phyloP scores from a whole-genome alignment of 2,113 vertebrate species.

The Aspiorhynchus laticeps region DNA sequence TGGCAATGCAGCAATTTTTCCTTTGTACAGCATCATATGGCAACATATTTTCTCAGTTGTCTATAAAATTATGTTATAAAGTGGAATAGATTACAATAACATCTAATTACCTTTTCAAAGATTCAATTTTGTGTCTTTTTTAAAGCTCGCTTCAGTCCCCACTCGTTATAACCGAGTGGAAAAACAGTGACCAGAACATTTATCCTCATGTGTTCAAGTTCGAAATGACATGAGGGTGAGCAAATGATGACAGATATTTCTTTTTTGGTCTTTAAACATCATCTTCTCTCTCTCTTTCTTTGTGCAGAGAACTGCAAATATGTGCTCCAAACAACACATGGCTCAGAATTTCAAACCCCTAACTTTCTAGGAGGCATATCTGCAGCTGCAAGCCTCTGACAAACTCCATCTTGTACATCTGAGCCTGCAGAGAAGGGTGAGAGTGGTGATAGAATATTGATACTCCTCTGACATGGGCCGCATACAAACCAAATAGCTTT shows the following conservation, averaged over 20 bases:
- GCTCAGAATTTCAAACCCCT: slow-evolving; percentile 16
- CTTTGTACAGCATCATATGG: background rate
- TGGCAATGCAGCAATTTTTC: background rate
- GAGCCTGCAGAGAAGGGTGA: background rate
- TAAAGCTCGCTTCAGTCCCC: background rate
- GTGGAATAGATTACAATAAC: background rate
- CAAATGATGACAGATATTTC: background rate
- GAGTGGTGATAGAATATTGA: slow-evolving; percentile 36
- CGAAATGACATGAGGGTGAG: background rate
- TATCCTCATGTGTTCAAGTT: background rate
- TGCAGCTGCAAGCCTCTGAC: slow-evolving; percentile 18
- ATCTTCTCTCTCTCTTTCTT: background rate
- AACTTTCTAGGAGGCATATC: slow-evolving; percentile 21
- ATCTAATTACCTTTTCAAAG: background rate
- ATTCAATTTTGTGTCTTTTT: background rate
- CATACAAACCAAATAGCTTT: slow-evolving; percentile 36
- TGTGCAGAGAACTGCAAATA: background rate
- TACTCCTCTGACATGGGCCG: slow-evolving; percentile 17
- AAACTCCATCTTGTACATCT: slow-evolving; percentile 21
- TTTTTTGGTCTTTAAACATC: background rate
- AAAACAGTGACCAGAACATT: background rate
- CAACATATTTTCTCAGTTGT: background rate
- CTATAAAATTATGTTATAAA: background rate
- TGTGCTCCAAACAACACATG: background rate
- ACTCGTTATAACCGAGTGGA: background rate